Percentiles rank a stretch among this genome's conserved stretches.
Conservation (phyloP, 2,113 vertebrate genomes). For the Esox niger region DNA sequence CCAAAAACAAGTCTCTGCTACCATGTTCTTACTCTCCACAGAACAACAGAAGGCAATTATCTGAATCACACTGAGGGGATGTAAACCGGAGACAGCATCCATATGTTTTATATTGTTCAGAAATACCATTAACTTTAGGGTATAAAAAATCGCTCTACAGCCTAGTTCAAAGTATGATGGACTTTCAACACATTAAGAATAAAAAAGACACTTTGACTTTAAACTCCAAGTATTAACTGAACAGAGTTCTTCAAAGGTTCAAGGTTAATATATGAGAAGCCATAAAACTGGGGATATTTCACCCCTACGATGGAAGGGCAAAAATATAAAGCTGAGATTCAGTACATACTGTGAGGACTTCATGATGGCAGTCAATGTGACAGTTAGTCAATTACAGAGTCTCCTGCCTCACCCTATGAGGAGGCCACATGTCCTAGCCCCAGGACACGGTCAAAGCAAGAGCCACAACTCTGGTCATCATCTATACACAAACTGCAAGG, state of each 20-base stretch:
- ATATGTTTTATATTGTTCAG: neutral
- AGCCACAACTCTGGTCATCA: conserved; percentile 71
- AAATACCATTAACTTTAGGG: neutral
- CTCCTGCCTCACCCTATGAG: conserved; percentile 60
- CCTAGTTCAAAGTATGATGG: too few species aligned
- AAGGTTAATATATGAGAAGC: conserved; percentile 79
- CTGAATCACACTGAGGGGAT: conserved; percentile 78
- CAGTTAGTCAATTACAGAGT: neutral
- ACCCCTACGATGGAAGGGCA: conserved; percentile 70
- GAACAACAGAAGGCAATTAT: conserved; percentile 88
- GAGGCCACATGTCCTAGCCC: conserved; percentile 73
- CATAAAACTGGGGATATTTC: conserved; percentile 80
- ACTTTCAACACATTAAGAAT: neutral
- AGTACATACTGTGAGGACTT: neutral
- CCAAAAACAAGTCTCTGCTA: conserved; percentile 87
- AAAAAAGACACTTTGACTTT: conserved; percentile 64
- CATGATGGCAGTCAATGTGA: neutral
- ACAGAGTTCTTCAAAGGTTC: conserved; percentile 82
- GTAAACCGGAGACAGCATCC: neutral
- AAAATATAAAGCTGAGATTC: neutral
- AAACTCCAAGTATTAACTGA: conserved; percentile 80
- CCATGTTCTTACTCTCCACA: conserved; percentile 92
- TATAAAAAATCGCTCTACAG: too few species aligned
- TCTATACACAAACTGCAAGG: conserved; percentile 77
- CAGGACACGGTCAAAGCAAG: conserved; percentile 75